Base-by-base conservation (phyloP, 2,797 vertebrate genomes). In the Aselliscus stoliczkanus region DNA sequence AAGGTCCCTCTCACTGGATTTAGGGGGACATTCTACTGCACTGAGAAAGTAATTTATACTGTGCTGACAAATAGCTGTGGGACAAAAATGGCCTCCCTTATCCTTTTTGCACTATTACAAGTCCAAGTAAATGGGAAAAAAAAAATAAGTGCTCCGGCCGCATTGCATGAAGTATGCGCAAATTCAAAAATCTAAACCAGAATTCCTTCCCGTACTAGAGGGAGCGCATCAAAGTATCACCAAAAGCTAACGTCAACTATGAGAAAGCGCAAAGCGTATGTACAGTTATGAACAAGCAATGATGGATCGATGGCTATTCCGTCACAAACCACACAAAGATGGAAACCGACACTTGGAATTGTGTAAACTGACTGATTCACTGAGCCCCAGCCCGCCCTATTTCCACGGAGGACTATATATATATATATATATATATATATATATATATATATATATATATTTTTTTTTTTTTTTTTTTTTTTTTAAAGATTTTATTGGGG, bases 1-100 rank as follows among this genome's bases (percentile, higher is more conserved):
- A 85, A 65, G 5, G 2, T 52, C 56, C 25, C 47, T 90, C 31
- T 90, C 85, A 21, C 2, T 56, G 62, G 6, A 7, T 75, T 52
- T 67, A 23, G 14, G 60, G 18, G 85, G 86, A 34, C 44, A 50
- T 54, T n/a, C 20, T 34, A 2, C 44, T 52, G 10, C 52, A 67
- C 21, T 67, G 27, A 56, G 73, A 70, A 69, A 75, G 60, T 69
- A 82, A 90, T 77, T 37, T 72, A 54, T 39, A 50, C 11, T n/a
- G 10, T 60, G 18, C n/a, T 25, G 3, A 56, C 34, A 88, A 88
- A 34, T 42, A 8, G 0, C 52, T 65, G 3, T 0, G 3, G 14
- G 17, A 34, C 17, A 34, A 90, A 84, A 58, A 50, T 52, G 21
- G n/a, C 73, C 39, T 58, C 11, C 18, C 58, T 76, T 91, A 52